phyloP scores from a whole-genome alignment of 2,797 vertebrate genomes.

The Ambastaia sidthimunki region DNA sequence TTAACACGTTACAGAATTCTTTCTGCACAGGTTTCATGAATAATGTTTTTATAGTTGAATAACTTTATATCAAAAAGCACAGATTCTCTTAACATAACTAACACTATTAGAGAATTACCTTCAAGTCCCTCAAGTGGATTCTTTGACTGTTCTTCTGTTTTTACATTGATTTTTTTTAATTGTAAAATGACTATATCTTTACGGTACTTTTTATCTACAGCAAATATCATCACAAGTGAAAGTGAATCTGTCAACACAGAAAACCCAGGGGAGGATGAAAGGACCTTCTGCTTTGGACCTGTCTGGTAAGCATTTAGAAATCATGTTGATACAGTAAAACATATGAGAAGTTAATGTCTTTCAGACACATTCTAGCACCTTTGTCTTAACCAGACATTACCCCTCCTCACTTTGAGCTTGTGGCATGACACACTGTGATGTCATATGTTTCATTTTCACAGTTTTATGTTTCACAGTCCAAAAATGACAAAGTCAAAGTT shows the following conservation, averaged over 20 bases:
- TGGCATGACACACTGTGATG: slow-evolving; percentile 29
- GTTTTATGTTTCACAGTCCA: no score
- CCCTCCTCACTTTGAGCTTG: not conserved
- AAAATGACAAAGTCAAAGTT: slow-evolving; percentile 96
- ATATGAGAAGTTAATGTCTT: no score
- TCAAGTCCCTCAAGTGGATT: no score
- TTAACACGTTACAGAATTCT: no score
- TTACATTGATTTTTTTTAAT: no score
- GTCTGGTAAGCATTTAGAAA: slow-evolving; percentile 84
- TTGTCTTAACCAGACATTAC: not conserved
- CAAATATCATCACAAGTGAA: slow-evolving; percentile 92
- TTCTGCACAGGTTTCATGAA: no score
- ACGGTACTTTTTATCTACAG: slow-evolving; percentile 73
- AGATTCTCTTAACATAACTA: no score
- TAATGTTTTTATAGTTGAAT: no score
- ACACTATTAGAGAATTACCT: no score
- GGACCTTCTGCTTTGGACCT: slow-evolving; percentile 82
- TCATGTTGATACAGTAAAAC: not conserved
- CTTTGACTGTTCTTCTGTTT: no score
- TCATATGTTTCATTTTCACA: slow-evolving; percentile 75
- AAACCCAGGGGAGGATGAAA: slow-evolving; percentile 86
- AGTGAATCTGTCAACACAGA: slow-evolving; percentile 94
- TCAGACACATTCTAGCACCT: not conserved
- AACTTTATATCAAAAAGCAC: no score
- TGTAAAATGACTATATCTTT: no score